phyloP scores from a whole-genome alignment of 2,113 vertebrate species.

The Heloderma charlesbogerti region DNA sequence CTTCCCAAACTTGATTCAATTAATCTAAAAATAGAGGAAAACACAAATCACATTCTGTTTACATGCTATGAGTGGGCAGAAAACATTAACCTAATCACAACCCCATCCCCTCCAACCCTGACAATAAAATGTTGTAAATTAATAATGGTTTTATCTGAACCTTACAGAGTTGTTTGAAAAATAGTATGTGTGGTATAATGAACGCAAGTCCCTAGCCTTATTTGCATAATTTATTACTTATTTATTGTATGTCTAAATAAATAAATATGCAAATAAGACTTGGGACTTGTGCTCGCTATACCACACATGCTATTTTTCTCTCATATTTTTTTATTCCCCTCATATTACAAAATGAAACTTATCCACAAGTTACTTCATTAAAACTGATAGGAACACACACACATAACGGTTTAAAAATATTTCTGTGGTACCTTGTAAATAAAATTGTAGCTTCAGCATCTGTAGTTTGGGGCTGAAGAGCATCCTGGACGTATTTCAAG shows the following conservation, averaged over 20 bases:
- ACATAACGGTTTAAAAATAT: background rate
- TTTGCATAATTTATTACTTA: background rate
- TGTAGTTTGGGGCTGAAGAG: constrained; percentile 94
- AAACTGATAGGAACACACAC: background rate
- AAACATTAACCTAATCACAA: background rate
- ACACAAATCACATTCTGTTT: background rate
- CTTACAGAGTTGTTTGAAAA: background rate
- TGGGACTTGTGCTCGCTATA: too few relatives aligned
- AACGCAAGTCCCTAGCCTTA: background rate
- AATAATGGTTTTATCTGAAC: background rate
- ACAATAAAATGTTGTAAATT: background rate
- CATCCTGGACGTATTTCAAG: constrained; percentile 95
- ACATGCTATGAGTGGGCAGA: background rate
- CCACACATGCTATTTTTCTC: too few relatives aligned
- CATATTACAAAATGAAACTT: too few relatives aligned
- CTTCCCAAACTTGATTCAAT: constrained; percentile 98
- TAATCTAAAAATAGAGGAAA: constrained; percentile 77
- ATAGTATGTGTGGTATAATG: background rate
- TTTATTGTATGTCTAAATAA: too few relatives aligned
- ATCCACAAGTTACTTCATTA: background rate
- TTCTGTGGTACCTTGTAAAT: constrained; percentile 90
- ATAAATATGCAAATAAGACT: too few relatives aligned
- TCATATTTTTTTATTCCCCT: background rate
- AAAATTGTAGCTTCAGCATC: constrained; percentile 98
- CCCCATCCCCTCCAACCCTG: background rate